Conservation (phyloP, 2,888 invertebrate genomes). For the Pristionchus fissidentatus region DNA sequence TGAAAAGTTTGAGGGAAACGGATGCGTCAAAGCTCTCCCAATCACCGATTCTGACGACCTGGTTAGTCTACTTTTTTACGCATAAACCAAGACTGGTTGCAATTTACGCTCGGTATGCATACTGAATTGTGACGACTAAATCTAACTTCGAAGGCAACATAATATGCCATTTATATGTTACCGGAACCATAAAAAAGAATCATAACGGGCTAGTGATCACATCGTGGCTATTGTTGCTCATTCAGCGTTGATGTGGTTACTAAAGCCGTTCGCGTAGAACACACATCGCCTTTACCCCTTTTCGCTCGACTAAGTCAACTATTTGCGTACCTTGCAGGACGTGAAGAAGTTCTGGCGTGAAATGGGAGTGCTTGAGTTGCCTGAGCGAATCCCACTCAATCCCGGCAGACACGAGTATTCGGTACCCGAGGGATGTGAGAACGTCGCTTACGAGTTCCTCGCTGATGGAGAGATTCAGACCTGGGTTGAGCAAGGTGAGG, state of each 20-base stretch:
- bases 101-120: too few species aligned
- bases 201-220: neutral
- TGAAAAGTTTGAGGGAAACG: neutral
- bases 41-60: conserved; percentile 26
- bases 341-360: conserved; percentile 43
- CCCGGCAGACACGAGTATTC: conserved; percentile 41
- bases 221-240: neutral
- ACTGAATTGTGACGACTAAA: too few species aligned
- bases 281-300: neutral
- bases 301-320: neutral
- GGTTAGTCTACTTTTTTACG: neutral
- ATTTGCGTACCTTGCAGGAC: conserved; percentile 6
- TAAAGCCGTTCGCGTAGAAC: too few species aligned
- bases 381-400: neutral
- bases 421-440: neutral
- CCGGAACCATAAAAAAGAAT: too few species aligned
- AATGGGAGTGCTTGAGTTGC: conserved; percentile 5
- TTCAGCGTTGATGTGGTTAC: neutral
- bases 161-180: too few species aligned
- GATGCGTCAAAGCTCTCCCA: conserved; percentile 1
- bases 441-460: conserved; percentile 46
- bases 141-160: too few species aligned
- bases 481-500: conserved; percentile 52
- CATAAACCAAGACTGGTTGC: neutral
- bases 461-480: conserved; percentile 50